A percentile compares a stretch with the other conserved stretches of the same genome.
Conservation (phyloP, 2,797 vertebrate genomes). For the Bovichtus variegatus region DNA sequence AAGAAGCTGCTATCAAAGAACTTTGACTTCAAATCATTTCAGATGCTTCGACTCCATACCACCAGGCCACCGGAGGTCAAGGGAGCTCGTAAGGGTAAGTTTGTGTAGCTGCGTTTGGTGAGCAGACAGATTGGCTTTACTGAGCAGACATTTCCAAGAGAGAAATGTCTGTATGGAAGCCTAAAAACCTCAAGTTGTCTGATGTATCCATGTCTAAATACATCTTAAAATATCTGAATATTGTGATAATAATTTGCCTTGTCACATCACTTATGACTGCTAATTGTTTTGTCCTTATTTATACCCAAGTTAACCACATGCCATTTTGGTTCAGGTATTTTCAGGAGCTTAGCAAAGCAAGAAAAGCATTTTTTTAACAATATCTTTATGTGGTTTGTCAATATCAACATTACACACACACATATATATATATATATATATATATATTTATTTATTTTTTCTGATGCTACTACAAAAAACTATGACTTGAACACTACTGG, state of each 20-base stretch:
- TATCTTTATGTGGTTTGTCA: not conserved
- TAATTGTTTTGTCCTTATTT: not conserved
- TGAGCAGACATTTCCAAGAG: not conserved
- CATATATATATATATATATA: too few species aligned
- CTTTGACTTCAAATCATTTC: conserved; percentile 35
- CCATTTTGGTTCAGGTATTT: conserved; percentile 6
- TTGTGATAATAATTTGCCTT: not conserved
- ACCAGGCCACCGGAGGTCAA: conserved; percentile 4
- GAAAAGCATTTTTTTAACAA: too few species aligned
- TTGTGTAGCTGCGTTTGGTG: conserved; percentile 10
- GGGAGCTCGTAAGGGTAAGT: not conserved
- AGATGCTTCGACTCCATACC: conserved; percentile 30
- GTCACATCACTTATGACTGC: not conserved
- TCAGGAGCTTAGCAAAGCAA: not conserved
- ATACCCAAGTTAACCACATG: conserved; percentile 8
- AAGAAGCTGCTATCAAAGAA: not conserved
- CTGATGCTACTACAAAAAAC: not conserved
- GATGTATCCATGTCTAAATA: not conserved
- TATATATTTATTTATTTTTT: too few species aligned
- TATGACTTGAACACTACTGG: too few species aligned
- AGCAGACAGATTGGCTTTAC: conserved; percentile 21
- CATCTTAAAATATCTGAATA: conserved; percentile 1
- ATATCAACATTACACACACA: too few species aligned
- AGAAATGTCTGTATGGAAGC: not conserved
- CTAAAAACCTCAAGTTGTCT: not conserved